Percentiles rank a stretch among this genome's conserved stretches.
These are phyloP conservation scores for Nipponia nippon DNA, from an alignment of 2,113 vertebrate species.

Conservation along the genomic window DNA sequence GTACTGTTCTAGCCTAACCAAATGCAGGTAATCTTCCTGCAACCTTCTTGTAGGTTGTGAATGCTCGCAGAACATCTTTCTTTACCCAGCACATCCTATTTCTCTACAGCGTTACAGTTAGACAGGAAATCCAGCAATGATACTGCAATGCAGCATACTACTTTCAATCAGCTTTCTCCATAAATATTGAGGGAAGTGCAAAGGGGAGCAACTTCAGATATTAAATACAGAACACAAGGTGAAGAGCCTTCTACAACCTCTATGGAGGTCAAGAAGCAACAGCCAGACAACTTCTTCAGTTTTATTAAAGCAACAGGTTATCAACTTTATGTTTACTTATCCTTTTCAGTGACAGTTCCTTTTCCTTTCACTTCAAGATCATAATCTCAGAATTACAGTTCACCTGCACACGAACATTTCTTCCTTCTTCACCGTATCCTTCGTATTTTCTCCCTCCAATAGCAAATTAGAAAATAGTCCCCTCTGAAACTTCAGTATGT, in stretches of 20 bases:
- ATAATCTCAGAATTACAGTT: background rate
- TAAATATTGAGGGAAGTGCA: background rate
- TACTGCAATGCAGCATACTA: background rate
- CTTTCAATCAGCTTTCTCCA: background rate
- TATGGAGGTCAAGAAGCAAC: background rate
- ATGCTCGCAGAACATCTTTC: background rate
- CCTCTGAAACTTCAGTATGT: background rate
- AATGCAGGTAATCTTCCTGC: background rate
- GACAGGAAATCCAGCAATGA: background rate
- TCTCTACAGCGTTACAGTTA: background rate
- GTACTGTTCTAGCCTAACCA: background rate
- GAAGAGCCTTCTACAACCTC: background rate
- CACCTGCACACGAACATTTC: background rate
- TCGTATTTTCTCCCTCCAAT: accelerated
- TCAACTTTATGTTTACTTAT: background rate
- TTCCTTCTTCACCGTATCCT: background rate
- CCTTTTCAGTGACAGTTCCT: background rate
- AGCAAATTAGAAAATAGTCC: background rate
- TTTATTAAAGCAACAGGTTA: background rate
- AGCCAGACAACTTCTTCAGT: background rate
- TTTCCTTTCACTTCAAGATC: background rate
- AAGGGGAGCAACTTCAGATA: background rate
- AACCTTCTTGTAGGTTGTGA: background rate
- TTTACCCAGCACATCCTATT: background rate
- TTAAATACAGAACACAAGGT: background rate